Conservation (phyloP, 2,797 vertebrate species). For the Cyprinella venusta region DNA sequence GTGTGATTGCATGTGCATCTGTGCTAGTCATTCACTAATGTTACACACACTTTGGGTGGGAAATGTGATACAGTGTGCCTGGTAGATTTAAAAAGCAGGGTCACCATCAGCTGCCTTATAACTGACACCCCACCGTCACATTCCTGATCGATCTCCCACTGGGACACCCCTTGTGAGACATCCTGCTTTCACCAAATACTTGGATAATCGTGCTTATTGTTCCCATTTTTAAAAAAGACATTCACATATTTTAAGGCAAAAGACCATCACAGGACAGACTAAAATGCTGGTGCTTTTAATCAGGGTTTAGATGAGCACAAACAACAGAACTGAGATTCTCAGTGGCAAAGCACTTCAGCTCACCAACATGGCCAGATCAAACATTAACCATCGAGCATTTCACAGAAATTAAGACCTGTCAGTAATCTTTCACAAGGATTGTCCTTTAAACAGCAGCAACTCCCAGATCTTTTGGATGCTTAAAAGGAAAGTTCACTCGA, state of each 20-base stretch:
- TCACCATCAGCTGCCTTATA: slow-evolving; percentile 52
- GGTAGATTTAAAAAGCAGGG: slow-evolving; percentile 12
- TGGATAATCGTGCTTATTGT: background rate
- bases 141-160: slow-evolving; percentile 43
- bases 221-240: background rate
- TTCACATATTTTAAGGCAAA: background rate
- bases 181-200: slow-evolving; percentile 41
- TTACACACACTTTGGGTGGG: slow-evolving; percentile 1
- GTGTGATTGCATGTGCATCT: too few relatives aligned
- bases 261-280: background rate
- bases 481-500: background rate
- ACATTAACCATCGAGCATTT: slow-evolving; percentile 40
- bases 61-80: background rate
- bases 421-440: slow-evolving; percentile 32
- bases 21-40: background rate
- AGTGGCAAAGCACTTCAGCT: slow-evolving; percentile 23
- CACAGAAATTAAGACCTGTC: slow-evolving; percentile 59
- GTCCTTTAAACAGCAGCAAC: slow-evolving; percentile 28
- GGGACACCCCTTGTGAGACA: slow-evolving; percentile 31
- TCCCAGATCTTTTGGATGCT: slow-evolving; percentile 21
- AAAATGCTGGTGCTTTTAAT: slow-evolving; percentile 35
- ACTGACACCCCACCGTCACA: slow-evolving; percentile 61
- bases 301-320: slow-evolving; percentile 14
- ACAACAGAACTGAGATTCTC: slow-evolving; percentile 30
- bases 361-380: slow-evolving; percentile 24